A percentile compares a stretch with the other conserved stretches of the same genome.
These are phyloP conservation scores for Orientallactaga bullata DNA, from an alignment of 2,113 vertebrate genomes.

Conservation along the genomic window DNA sequence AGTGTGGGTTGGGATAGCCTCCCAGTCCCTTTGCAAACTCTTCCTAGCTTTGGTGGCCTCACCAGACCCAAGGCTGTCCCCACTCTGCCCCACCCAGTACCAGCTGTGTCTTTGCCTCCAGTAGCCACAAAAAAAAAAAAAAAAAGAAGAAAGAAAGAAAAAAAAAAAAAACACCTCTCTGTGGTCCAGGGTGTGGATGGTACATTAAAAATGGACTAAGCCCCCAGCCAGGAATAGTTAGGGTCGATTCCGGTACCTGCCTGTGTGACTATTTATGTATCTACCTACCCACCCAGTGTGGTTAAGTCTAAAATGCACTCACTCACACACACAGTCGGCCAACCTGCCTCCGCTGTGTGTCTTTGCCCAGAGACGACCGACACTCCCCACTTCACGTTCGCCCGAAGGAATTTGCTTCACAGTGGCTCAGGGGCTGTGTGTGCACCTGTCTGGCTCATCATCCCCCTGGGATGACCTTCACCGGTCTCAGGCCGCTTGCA, in stretches of 20 bases:
- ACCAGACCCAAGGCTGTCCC: conserved; percentile 20
- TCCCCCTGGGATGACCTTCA: neutral
- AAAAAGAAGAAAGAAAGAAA: too few species aligned
- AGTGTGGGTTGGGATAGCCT: neutral
- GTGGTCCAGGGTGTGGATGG: conserved; percentile 67
- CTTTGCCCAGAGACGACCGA: neutral
- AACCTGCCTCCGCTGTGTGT: neutral
- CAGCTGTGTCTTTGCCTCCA: conserved; percentile 56
- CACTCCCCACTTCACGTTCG: neutral
- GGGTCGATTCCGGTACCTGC: conserved; percentile 67
- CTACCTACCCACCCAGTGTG: neutral
- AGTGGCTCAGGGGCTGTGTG: neutral
- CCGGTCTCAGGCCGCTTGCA: neutral
- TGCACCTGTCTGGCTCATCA: neutral
- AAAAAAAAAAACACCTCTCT: neutral
- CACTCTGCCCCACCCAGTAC: conserved; percentile 29
- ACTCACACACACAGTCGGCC: neutral
- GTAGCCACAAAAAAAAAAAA: conserved; percentile 46
- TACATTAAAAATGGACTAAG: conserved; percentile 65
- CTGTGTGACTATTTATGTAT: conserved; percentile 57
- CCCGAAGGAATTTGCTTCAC: neutral
- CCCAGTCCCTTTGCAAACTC: neutral
- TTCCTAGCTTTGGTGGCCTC: conserved; percentile 16
- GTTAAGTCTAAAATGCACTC: neutral
- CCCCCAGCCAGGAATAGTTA: conserved; percentile 65